A percentile compares a stretch with the other conserved stretches of the same genome.
Conservation (phyloP, 2,113 vertebrate genomes). For the Herpetotheres cachinnans region DNA sequence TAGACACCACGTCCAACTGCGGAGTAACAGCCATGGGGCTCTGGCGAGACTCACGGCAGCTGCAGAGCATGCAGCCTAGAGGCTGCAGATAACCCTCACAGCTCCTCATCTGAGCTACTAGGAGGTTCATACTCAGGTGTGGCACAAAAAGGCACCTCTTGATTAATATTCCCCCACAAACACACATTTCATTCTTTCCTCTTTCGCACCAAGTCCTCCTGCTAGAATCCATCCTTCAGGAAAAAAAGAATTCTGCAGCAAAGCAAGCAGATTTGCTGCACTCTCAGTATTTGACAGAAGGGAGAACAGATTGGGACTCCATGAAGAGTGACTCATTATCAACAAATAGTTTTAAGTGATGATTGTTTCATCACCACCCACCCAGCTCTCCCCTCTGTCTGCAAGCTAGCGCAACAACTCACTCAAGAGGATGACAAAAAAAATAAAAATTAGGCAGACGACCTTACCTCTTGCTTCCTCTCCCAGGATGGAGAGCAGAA, state of each 20-base stretch:
- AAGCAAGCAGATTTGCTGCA: conserved; percentile 15
- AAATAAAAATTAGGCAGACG: background rate
- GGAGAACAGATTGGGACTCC: conserved; percentile 61
- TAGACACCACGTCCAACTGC: background rate
- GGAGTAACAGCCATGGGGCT: background rate
- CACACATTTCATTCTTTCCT: background rate
- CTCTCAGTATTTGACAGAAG: conserved; percentile 42
- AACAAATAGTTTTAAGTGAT: conserved; percentile 63
- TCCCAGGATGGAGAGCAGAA: background rate
- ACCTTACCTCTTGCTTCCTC: conserved; percentile 16
- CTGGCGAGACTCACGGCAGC: background rate
- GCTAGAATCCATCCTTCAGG: background rate
- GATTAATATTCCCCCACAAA: background rate
- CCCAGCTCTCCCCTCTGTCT: conserved; percentile 38
- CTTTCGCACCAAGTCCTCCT: background rate
- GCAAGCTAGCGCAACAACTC: background rate
- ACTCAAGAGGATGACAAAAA: background rate
- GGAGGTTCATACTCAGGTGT: background rate
- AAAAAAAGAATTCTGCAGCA: background rate
- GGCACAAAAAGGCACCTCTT: background rate
- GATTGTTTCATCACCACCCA: conserved; percentile 59
- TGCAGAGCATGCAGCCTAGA: background rate
- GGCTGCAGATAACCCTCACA: background rate
- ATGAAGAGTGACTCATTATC: conserved; percentile 64
- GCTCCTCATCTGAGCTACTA: background rate